These are phyloP conservation scores for Bombus haemorrhoidalis DNA, from an alignment of 1,140 invertebrate genomes.

Conservation along the genomic window DNA sequence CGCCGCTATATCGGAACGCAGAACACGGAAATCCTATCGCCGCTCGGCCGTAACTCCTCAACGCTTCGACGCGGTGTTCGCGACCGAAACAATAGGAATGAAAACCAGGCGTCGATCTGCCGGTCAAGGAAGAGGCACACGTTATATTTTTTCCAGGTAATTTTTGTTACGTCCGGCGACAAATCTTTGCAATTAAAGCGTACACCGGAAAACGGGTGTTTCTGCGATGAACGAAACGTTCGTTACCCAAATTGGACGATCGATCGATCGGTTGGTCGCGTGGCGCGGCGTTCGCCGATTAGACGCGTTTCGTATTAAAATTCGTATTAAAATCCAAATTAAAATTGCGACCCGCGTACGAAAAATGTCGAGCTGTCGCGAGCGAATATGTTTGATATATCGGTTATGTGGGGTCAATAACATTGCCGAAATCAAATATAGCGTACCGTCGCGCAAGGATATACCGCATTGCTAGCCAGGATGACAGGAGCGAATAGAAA, in stretches of 20 bases:
- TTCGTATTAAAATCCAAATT: slow-evolving; percentile 2
- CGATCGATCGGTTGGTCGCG: neutral
- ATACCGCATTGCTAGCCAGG: neutral
- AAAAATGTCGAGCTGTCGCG: neutral
- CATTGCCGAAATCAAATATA: neutral
- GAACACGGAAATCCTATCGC: slow-evolving; percentile 36
- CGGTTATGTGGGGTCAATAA: neutral
- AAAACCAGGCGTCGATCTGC: neutral
- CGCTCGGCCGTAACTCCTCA: neutral
- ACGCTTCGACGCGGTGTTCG: neutral
- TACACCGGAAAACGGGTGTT: neutral
- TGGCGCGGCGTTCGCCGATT: slow-evolving; percentile 31
- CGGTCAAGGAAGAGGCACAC: neutral
- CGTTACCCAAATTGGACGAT: slow-evolving; percentile 57
- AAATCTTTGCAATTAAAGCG: slow-evolving; percentile 46
- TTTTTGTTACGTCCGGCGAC: slow-evolving; percentile 21
- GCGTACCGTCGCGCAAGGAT: neutral
- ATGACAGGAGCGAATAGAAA: neutral
- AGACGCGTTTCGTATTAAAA: slow-evolving; percentile 17
- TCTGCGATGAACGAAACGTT: slow-evolving; percentile 31
- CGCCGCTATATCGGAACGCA: neutral
- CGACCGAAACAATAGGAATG: neutral
- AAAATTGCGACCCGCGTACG: neutral
- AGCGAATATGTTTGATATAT: too few relatives aligned
- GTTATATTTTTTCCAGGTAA: neutral